phyloP scores from a whole-genome alignment of 2,888 invertebrate species.

The Aromia moschata region DNA sequence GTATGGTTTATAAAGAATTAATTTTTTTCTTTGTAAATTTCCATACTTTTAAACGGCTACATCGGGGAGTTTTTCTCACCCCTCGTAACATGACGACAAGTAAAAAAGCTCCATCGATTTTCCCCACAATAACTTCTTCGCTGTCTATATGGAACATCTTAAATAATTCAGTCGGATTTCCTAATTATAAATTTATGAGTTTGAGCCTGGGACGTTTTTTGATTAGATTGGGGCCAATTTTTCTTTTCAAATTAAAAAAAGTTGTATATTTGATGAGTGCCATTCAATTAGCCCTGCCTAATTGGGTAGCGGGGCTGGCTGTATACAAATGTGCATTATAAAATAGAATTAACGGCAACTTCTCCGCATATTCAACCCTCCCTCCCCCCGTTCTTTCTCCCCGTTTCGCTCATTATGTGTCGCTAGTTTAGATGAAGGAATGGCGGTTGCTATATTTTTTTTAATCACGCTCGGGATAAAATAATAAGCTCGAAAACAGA shows the following conservation, averaged over 20 bases:
- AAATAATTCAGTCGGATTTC: constrained; percentile 43
- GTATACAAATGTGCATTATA: constrained; percentile 27
- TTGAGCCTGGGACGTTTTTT: constrained; percentile 52
- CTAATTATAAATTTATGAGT: constrained; percentile 58
- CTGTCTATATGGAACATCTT: constrained; percentile 36
- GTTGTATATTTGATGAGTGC: constrained; percentile 58
- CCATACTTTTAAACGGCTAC: too few species aligned
- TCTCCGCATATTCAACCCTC: not conserved
- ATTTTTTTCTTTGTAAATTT: too few species aligned
- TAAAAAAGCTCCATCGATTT: constrained; percentile 22
- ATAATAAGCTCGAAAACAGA: too few species aligned
- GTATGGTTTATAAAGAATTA: too few species aligned
- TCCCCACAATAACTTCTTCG: constrained; percentile 21
- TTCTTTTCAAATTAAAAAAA: constrained; percentile 59
- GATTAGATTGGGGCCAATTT: constrained; percentile 61
- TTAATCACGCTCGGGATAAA: too few species aligned
- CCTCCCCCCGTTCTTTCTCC: not conserved
- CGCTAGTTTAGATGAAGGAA: not conserved
- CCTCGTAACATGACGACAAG: not conserved
- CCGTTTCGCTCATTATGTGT: constrained; percentile 3
- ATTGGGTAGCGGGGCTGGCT: constrained; percentile 32
- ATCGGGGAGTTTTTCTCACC: too few species aligned
- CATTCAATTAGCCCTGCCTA: constrained; percentile 54
- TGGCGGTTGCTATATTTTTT: too few species aligned
- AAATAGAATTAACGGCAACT: constrained; percentile 27